Base-by-base conservation (phyloP, 2,888 invertebrate species). In the Sturmia bella region DNA sequence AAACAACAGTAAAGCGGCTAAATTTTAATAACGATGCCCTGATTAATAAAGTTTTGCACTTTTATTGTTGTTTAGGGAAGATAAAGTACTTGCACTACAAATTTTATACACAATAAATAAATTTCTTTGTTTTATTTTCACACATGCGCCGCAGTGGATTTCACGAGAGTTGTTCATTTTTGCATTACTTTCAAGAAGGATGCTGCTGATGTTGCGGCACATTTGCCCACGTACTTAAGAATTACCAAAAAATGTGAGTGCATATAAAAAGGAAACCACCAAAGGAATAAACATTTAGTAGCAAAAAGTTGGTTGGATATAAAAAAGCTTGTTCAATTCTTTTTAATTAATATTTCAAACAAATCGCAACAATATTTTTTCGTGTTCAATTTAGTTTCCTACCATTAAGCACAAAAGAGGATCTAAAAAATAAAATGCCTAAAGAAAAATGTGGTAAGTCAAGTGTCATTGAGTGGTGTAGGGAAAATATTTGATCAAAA, bases 251-350 rank as follows among this genome's bases (percentile, higher is more conserved):
- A 19, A 27, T 19, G 21, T 56, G 48, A 56, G 59, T 57, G 27
- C 61, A 54, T 89, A 89, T 89, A 89, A 89, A 89, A 88, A 89
- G 86, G 84, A 84, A 84, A 63, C 78, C 80, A 74, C 66, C 27
- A 73, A 59, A 76, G 83, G 84, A n/a, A 85, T 84, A 70, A 84
- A 86, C 85, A 85, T 85, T 89, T 87, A 89, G 89, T 89, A 86
- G 87, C 83, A 83, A 85, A 83, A 75, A 70, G 75, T 59, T 64
- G 15, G n/a, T 61, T 54, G 19, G 59, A 66, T 24, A 52, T 15
- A 70, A 37, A 69, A 52, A 63, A 63, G 37, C 17, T 63, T 3
- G 3, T 69, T 41, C n/a, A 54, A 50, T 17, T 24, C 3, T 56
- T 12, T 69, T 41, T 17, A 54, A 50, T 17, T 24, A 3, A 56